Base-by-base conservation (phyloP, 1,140 invertebrate species). In the Saccostrea echinata region DNA sequence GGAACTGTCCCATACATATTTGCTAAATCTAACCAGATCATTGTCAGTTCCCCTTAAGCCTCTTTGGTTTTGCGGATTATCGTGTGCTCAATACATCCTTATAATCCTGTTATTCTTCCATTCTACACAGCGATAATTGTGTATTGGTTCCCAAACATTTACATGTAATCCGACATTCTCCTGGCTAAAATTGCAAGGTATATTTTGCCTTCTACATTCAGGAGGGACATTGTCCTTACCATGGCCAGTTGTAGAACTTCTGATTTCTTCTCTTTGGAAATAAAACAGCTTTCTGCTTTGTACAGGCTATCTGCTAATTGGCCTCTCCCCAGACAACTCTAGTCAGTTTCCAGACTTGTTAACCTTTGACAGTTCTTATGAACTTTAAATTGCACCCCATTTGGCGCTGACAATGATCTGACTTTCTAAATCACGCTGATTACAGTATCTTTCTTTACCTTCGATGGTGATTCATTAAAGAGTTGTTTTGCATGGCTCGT, bases 271-370 rank as follows among this genome's bases (percentile, higher is more conserved):
- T 84, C 84, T 52, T 57, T 84, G 24, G 84, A 55, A 16, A 84
- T 84, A 84, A 84, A 84, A n/a, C 83, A 84, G n/a, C 83, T 52
- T 52, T 84, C 83, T 84, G 83, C 83, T 13, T 84, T 16, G 83
- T 84, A 35, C 84, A 12, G 33, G n/a, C 53, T 61, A 35, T 84
- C 27, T 35, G 84, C 84, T 12, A 84, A 53, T 51, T 89, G 53
- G 30, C 55, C 57, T 64, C 80, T 86, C 61, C 43, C 84, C 84
- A 86, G 18, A 13, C 55, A 11, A 61, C 55, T 61, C 55, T 61
- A 11, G n/a, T n/a, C n/a, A n/a, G n/a, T n/a, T n/a, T n/a, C n/a
- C n/a, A n/a, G n/a, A n/a, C n/a, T n/a, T n/a, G n/a, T n/a, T n/a
- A n/a, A n/a, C n/a, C n/a, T n/a, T n/a, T n/a, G n/a, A n/a, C n/a